Conservation (phyloP, 2,113 vertebrate species). For the Gasterosteus nipponicus region DNA sequence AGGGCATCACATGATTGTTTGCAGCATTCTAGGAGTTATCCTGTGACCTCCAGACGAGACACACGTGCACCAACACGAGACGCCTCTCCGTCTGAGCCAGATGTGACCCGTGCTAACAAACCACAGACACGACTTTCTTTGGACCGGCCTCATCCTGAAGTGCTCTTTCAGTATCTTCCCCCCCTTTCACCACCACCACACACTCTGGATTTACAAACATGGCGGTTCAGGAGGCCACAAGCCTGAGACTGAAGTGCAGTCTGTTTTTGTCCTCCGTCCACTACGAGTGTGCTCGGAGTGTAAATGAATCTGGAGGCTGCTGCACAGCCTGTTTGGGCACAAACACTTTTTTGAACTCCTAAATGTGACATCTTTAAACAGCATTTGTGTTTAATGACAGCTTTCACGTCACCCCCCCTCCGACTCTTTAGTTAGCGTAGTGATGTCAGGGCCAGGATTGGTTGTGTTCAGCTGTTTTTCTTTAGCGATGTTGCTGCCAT, state of each 20-base stretch:
- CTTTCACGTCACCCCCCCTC: not conserved
- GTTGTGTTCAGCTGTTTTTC: not conserved
- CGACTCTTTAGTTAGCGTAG: not conserved
- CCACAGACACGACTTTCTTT: not conserved
- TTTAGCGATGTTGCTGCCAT: constrained; percentile 45
- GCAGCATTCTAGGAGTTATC: constrained; percentile 5
- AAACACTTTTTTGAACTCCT: constrained; percentile 19
- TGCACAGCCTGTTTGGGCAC: constrained; percentile 19
- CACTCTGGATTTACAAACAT: not conserved
- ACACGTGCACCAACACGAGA: constrained; percentile 13
- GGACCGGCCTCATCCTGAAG: not conserved
- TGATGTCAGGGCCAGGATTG: not conserved
- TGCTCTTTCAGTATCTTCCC: not conserved
- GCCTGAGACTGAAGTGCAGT: not conserved
- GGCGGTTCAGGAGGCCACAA: not conserved
- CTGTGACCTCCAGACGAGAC: constrained; percentile 22
- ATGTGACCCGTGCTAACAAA: not conserved
- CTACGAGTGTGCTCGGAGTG: constrained; percentile 19
- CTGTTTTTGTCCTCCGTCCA: not conserved
- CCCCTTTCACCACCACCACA: not conserved
- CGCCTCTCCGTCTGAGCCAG: constrained; percentile 1
- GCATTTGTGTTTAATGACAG: not conserved
- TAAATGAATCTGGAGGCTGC: constrained; percentile 39
- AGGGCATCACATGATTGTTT: constrained; percentile 1
- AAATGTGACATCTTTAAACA: constrained; percentile 13